Conservation (phyloP, 2,888 invertebrate genomes). For the Orchesella flavescens region DNA sequence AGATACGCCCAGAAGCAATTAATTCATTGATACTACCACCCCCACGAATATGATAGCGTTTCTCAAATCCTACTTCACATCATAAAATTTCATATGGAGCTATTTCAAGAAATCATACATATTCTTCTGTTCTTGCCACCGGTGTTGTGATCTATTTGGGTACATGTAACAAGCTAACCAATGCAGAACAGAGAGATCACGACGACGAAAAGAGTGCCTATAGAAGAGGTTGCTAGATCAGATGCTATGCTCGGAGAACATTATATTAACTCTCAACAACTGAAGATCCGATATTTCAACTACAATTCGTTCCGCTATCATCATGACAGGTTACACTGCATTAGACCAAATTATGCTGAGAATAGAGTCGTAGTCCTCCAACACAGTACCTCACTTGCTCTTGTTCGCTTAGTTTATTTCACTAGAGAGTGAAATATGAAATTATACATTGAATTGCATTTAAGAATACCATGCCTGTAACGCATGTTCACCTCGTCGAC, state of each 20-base stretch:
- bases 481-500: conserved; percentile 36
- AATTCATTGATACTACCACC: conserved; percentile 37
- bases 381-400: neutral
- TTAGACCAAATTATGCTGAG: conserved; percentile 56
- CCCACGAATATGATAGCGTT: neutral
- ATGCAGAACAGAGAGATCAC: too few species aligned
- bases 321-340: conserved; percentile 47
- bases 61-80: too few species aligned
- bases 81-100: too few species aligned
- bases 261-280: conserved; percentile 31
- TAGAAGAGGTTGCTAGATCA: too few species aligned
- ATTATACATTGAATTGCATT: conserved; percentile 9
- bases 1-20: conserved; percentile 24
- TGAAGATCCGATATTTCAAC: conserved; percentile 55
- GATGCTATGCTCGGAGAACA: conserved; percentile 31
- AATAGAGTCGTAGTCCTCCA: conserved; percentile 28
- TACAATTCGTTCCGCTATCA: conserved; percentile 45
- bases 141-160: neutral
- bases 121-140: neutral
- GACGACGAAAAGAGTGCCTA: conserved; percentile 6
- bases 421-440: conserved; percentile 36
- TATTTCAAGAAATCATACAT: too few species aligned
- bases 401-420: conserved; percentile 1
- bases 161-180: too few species aligned
- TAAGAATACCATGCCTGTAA: conserved; percentile 1